Base-by-base conservation (phyloP, 2,888 invertebrate species). In the Apantesis nais region DNA sequence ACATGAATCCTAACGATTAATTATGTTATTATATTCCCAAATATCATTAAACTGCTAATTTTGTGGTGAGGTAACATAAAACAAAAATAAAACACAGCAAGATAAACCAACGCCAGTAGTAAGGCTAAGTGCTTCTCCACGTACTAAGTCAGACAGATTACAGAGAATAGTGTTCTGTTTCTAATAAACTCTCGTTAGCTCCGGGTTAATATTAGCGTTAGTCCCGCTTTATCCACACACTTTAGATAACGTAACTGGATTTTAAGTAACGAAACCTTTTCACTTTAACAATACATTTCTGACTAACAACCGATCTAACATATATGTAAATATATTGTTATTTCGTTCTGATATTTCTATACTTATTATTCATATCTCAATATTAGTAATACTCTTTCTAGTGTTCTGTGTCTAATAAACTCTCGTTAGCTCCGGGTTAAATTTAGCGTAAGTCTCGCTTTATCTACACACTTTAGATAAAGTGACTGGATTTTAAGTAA, bases 171-270 rank as follows among this genome's bases (percentile, higher is more conserved):
- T 72, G 67, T 75, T 73, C 75, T 73, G 77, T 79, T 79, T 73
- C 81, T 81, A 80, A 79, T 80, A 80, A 81, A 81, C 68, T 79
- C 77, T 81, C 75, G 81, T 80, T 81, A 80, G 74, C 60, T 72
- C 62, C 73, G 75, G 74, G 75, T 74, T 77, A 74, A 75, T 81
- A 73, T 79, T 72, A 61, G 70, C 77, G 73, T 78, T 81, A 78
- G 77, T 70, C 71, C 60, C 68, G 68, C 73, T 72, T 79, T 80
- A 81, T 79, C 79, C 74, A 68, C 75, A 73, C 75, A 75, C 75
- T 75, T 61, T 66, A 72, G 72, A 74, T 77, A 74, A 74, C 77
- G n/a, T 65, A 7, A 62, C 62, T 55, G 61, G 22, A 37, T 52
- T 34, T 14, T 44, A 64, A 48, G 31, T 48, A 48, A 31, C 19